Conservation (phyloP, 2,113 vertebrate species). For the Thunnus thynnus region DNA sequence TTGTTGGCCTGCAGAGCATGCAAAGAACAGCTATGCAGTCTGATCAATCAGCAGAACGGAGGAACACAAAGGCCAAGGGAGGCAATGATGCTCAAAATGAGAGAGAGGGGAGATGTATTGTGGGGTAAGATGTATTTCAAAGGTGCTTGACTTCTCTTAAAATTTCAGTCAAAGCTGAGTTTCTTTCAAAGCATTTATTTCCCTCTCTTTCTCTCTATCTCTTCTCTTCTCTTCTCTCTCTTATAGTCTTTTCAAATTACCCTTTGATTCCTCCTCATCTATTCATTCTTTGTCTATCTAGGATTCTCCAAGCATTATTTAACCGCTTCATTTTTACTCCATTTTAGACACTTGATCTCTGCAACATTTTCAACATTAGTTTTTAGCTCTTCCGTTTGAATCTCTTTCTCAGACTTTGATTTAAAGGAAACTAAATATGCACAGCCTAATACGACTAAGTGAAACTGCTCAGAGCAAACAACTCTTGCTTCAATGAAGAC, state of each 20-base stretch:
- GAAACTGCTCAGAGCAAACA: slow-evolving; percentile 68
- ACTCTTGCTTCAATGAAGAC: slow-evolving; percentile 69
- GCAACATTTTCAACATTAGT: slow-evolving; percentile 36
- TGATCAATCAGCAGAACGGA: slow-evolving; percentile 66
- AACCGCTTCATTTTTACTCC: slow-evolving; percentile 56
- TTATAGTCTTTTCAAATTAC: slow-evolving; percentile 70
- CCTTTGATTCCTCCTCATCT: slow-evolving; percentile 53
- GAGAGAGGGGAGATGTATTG: slow-evolving; percentile 70
- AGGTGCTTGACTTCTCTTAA: slow-evolving; percentile 85
- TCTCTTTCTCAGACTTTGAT: slow-evolving; percentile 71
- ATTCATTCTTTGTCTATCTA: slow-evolving; percentile 52
- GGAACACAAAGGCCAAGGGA: slow-evolving; percentile 69
- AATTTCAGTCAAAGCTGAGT: slow-evolving; percentile 67
- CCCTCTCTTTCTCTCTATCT: slow-evolving; percentile 23
- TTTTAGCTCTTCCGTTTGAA: slow-evolving; percentile 66
- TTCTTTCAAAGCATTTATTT: slow-evolving; percentile 71
- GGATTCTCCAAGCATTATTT: slow-evolving; percentile 59
- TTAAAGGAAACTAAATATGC: slow-evolving; percentile 84
- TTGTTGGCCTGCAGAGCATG: slow-evolving; percentile 76
- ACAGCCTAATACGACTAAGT: slow-evolving; percentile 77
- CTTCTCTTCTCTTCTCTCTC: slow-evolving; percentile 48
- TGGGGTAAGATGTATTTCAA: slow-evolving; percentile 80
- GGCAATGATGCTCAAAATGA: slow-evolving; percentile 43
- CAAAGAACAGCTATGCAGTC: slow-evolving; percentile 81
- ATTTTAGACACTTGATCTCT: slow-evolving; percentile 38